A percentile compares a stretch with the other conserved stretches of the same genome.
Conservation (phyloP, 1,140 invertebrate genomes). For the Capitella teleta region DNA sequence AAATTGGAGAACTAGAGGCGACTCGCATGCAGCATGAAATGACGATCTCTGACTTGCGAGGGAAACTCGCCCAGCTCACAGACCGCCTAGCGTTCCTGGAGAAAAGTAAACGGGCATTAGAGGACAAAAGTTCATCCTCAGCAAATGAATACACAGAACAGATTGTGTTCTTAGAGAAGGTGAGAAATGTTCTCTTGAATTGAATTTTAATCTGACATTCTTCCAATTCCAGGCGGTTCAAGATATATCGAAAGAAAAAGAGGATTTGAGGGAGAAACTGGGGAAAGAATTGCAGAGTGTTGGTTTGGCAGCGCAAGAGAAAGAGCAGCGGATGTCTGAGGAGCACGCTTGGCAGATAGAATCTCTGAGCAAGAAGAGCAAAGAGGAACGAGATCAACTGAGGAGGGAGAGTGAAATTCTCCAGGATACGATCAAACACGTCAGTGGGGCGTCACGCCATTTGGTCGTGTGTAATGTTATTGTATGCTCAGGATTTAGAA, state of each 20-base stretch:
- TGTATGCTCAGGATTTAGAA: slow-evolving; percentile 15
- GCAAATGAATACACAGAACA: slow-evolving; percentile 19
- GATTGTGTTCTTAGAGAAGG: slow-evolving; percentile 24
- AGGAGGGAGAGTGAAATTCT: too few relatives aligned
- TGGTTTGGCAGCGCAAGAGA: not conserved
- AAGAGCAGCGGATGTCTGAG: not conserved
- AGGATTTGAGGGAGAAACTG: not conserved
- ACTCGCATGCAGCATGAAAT: slow-evolving; percentile 27
- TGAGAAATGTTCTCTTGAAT: slow-evolving; percentile 13
- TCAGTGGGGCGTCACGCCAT: too few relatives aligned
- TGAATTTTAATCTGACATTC: not conserved
- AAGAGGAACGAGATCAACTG: too few relatives aligned
- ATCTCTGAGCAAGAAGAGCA: too few relatives aligned
- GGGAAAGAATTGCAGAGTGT: not conserved
- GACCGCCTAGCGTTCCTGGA: slow-evolving; percentile 22
- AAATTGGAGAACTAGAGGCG: slow-evolving; percentile 29
- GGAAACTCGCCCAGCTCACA: slow-evolving; percentile 21
- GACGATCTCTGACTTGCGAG: slow-evolving; percentile 20
- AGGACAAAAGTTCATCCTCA: slow-evolving; percentile 16
- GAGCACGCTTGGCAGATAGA: not conserved
- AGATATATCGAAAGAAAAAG: not conserved
- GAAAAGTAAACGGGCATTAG: slow-evolving; percentile 19
- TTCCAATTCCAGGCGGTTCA: not conserved
- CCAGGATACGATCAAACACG: too few relatives aligned
- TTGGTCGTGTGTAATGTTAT: not conserved